Evolutionary conservation across 2,888 invertebrate species (phyloP).

Genomic region (Agapostemon virescens): DNA sequence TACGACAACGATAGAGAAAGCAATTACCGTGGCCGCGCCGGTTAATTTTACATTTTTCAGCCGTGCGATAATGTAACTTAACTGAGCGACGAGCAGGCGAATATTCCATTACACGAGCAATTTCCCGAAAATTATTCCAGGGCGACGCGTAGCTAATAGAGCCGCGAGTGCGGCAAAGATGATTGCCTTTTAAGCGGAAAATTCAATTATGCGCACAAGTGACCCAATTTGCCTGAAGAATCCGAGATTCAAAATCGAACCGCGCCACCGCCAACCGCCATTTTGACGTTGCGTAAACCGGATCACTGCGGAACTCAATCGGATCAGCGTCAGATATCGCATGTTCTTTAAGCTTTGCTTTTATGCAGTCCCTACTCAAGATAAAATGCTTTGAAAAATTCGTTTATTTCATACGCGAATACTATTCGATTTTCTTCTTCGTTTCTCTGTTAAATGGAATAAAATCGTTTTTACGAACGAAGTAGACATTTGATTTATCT

Average conservation of each 20-base stretch:
- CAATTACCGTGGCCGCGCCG: constrained; percentile 48
- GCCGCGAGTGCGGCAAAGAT: constrained; percentile 56
- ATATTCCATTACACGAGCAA: constrained; percentile 66
- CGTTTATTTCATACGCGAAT: no score
- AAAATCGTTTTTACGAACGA: no score
- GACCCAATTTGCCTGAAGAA: constrained; percentile 54
- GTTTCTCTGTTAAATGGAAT: no score
- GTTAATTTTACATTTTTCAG: constrained; percentile 55
- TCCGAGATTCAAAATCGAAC: constrained; percentile 38
- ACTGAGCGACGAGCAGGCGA: constrained; percentile 56
- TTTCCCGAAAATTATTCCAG: constrained; percentile 61
- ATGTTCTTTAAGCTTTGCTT: neutral
- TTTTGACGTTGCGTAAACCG: constrained; percentile 1
- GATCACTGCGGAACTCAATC: neutral
- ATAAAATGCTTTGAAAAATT: neutral
- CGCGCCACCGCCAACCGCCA: neutral
- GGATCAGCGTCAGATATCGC: constrained; percentile 5
- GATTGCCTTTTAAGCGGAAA: constrained; percentile 65
- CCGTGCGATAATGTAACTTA: constrained; percentile 44
- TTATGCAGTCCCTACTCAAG: neutral
- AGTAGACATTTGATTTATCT: neutral
- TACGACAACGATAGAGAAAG: constrained; percentile 42
- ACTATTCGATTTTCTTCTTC: neutral
- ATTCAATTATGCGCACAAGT: constrained; percentile 61
- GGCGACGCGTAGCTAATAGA: constrained; percentile 39